Evolutionary conservation across 2,797 vertebrate genomes (phyloP), one percentile per base, ranked within the genome.

Genomic region (Xiphorhynchus erythropygius): DNA sequence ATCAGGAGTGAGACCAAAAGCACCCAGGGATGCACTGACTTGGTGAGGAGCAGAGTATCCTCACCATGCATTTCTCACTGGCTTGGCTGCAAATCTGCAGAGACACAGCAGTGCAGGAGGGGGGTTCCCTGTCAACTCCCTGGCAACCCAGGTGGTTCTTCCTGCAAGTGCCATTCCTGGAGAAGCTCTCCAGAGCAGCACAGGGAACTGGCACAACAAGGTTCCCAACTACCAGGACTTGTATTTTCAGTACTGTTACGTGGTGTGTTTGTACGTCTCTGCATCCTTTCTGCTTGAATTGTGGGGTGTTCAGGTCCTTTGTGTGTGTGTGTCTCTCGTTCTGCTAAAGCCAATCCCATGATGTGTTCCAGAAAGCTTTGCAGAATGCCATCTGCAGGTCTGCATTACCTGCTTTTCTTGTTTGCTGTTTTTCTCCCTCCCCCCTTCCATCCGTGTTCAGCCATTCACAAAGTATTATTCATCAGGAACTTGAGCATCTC

Each of bases 401-500:
- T 18, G 25, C 49, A 30, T 78, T 78, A 67, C 65, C 75, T 80
- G 49, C 53, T 91, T 76, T 77, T 86, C 60, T 50, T 60, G 17
- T 76, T 67, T 62, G 32, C 39, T 82, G 50, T 12, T 74, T 87
- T 83, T 71, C 32, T 79, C 21, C 24, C 24, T 83, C 22, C 32
- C 24, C 22, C 1, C 9, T 80, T 64, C 62, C 39, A 56, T 75
- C 52, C n/a, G 2, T 13, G n/a, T 63, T 68, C 57, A 95, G 30
- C 53, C 50, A 60, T 81, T 93, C 83, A 79, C 64, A 39, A 84
- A 96, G 49, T 90, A 64, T 60, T 85, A 78, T 87, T 88, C 77
- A 75, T 89, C 85, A 81, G 68, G 79, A 96, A 95, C 59, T 42
- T 65, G 44, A 73, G 70, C 64, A 80, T 91, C 81, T 95, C 78